phyloP scores from a whole-genome alignment of 2,113 vertebrate species.

The Poeciliopsis retropinna region DNA sequence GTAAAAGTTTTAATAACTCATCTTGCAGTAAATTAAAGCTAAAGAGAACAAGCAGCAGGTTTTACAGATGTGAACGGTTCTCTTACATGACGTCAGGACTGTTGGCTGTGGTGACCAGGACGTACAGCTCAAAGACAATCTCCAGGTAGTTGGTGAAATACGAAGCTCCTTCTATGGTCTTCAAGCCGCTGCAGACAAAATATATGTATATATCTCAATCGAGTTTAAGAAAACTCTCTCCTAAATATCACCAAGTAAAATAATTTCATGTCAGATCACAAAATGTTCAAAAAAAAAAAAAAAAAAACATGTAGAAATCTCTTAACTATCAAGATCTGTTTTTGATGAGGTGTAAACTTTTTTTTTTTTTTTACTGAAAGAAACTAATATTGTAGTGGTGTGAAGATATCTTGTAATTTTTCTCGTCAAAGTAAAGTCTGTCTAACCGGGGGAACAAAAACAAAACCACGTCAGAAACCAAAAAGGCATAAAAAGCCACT shows the following conservation, averaged over 20 bases:
- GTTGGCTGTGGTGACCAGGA: conserved; percentile 92
- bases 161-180: conserved; percentile 79
- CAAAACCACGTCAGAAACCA: too few relatives aligned
- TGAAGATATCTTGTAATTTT: too few relatives aligned
- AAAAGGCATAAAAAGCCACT: too few relatives aligned
- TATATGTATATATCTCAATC: too few relatives aligned
- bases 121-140: conserved; percentile 90
- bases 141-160: conserved; percentile 91
- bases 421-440: too few relatives aligned
- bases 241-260: neutral
- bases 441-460: too few relatives aligned
- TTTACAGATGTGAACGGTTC: neutral
- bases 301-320: too few relatives aligned
- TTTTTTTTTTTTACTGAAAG: too few relatives aligned
- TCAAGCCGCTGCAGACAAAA: conserved; percentile 78
- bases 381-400: too few relatives aligned
- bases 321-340: too few relatives aligned
- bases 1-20: too few relatives aligned
- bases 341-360: too few relatives aligned
- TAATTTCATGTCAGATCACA: neutral
- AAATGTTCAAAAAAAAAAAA: neutral
- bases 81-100: conserved; percentile 93
- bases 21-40: neutral
- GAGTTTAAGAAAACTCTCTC: neutral
- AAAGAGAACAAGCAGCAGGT: neutral